A percentile compares a stretch with the other conserved stretches of the same genome.
Evolutionary conservation across 1,140 invertebrate species (phyloP).

Genomic region (Globodera rostochiensis): DNA sequence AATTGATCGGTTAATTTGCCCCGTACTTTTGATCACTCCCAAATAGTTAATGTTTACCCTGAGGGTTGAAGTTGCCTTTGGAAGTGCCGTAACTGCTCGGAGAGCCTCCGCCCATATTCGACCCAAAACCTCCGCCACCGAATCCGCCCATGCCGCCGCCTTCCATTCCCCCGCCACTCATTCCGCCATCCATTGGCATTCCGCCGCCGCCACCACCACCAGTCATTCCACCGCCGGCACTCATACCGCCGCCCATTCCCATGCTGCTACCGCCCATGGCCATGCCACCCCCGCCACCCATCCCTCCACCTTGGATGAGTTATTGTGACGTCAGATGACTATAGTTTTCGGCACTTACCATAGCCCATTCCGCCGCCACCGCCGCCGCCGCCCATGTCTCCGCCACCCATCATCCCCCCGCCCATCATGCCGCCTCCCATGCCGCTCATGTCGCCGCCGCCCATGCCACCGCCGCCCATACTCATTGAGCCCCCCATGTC

Average conservation of each 20-base stretch:
- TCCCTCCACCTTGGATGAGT: conserved; percentile 3
- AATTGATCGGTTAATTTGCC: neutral
- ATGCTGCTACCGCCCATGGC: conserved; percentile 14
- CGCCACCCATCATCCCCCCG: conserved; percentile 20
- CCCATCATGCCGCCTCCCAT: conserved; percentile 16
- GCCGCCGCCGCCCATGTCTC: conserved; percentile 23
- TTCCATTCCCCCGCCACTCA: conserved; percentile 20
- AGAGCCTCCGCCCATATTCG: conserved; percentile 15
- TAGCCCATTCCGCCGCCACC: conserved; percentile 11
- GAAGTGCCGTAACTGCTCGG: conserved; percentile 18
- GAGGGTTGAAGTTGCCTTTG: conserved; percentile 10
- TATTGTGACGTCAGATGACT: neutral
- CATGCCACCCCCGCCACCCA: conserved; percentile 10
- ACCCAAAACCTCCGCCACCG: conserved; percentile 13
- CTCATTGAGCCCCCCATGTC: conserved; percentile 13
- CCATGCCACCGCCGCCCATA: conserved; percentile 22
- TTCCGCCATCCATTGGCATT: conserved; percentile 22
- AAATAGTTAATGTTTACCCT: conserved; percentile 1
- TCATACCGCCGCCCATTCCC: conserved; percentile 4
- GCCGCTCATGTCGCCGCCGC: neutral
- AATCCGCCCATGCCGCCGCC: conserved; percentile 16
- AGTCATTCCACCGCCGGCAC: conserved; percentile 9
- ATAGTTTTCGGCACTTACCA: neutral
- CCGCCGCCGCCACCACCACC: neutral
- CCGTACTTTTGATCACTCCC: neutral